These are phyloP conservation scores for Catharus minimus DNA, from an alignment of 2,113 vertebrate species.

Conservation along the genomic window DNA sequence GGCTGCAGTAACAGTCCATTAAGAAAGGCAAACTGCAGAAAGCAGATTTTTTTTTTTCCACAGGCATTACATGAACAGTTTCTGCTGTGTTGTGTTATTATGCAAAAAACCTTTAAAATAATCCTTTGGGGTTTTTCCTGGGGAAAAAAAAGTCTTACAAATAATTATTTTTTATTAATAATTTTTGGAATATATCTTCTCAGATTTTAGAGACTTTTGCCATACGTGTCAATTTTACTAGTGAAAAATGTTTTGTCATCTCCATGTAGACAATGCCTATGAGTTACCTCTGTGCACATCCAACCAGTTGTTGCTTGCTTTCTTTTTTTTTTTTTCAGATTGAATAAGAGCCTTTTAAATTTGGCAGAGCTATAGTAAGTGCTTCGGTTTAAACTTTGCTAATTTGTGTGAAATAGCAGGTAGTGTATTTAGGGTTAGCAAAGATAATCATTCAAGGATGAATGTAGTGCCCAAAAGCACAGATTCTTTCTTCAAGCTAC, in stretches of 20 bases:
- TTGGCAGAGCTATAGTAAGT: not conserved
- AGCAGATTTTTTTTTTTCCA: not conserved
- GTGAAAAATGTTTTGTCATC: not conserved
- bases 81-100: not conserved
- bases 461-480: not conserved
- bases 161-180: not conserved
- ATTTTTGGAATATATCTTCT: not conserved
- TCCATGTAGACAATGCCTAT: not conserved
- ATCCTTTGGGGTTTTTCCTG: fast-evolving
- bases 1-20: not conserved
- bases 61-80: not conserved
- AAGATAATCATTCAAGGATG: not conserved
- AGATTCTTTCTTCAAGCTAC: not conserved
- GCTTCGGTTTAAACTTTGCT: not conserved
- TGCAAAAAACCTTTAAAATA: not conserved
- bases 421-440: not conserved
- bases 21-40: not conserved
- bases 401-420: not conserved
- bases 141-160: not conserved
- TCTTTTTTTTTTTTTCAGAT: not conserved
- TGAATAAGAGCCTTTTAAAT: not conserved
- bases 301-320: not conserved
- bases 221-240: not conserved
- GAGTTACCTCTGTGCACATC: not conserved
- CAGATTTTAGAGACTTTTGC: not conserved